These are phyloP conservation scores for Paradisaea rubra DNA, from an alignment of 2,113 vertebrate genomes.

Conservation along the genomic window DNA sequence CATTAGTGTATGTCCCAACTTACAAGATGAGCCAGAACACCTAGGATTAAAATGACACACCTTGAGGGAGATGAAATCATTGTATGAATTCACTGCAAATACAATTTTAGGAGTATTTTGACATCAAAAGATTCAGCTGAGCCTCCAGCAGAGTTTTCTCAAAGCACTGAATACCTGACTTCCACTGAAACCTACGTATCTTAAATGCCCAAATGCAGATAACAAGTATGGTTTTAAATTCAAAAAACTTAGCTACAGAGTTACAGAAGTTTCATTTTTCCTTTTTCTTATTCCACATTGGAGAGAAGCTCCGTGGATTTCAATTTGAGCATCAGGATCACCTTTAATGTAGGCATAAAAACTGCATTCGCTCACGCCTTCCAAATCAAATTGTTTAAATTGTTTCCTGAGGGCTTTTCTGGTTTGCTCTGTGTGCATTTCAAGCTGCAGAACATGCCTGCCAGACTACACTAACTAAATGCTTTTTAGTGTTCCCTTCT, in stretches of 20 bases:
- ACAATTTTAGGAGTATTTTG: not conserved
- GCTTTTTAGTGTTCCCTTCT: not conserved
- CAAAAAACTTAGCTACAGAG: not conserved
- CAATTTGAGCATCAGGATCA: not conserved
- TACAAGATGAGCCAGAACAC: not conserved
- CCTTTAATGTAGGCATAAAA: not conserved
- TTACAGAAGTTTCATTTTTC: not conserved
- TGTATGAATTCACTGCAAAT: not conserved
- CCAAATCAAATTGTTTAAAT: not conserved
- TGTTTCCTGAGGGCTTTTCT: not conserved
- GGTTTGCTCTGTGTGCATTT: not conserved
- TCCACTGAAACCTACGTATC: not conserved
- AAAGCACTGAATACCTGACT: not conserved
- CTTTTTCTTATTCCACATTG: not conserved
- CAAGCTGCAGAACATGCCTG: not conserved
- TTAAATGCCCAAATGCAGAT: not conserved
- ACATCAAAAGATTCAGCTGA: not conserved
- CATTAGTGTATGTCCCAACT: not conserved
- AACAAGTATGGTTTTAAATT: not conserved
- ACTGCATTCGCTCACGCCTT: fast-evolving
- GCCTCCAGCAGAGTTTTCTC: not conserved
- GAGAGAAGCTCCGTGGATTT: not conserved
- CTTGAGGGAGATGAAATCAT: not conserved
- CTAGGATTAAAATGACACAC: not conserved
- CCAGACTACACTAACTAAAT: not conserved